Evolutionary conservation across 2,113 vertebrate species (phyloP).

Genomic region (Neopipo cinnamomea): DNA sequence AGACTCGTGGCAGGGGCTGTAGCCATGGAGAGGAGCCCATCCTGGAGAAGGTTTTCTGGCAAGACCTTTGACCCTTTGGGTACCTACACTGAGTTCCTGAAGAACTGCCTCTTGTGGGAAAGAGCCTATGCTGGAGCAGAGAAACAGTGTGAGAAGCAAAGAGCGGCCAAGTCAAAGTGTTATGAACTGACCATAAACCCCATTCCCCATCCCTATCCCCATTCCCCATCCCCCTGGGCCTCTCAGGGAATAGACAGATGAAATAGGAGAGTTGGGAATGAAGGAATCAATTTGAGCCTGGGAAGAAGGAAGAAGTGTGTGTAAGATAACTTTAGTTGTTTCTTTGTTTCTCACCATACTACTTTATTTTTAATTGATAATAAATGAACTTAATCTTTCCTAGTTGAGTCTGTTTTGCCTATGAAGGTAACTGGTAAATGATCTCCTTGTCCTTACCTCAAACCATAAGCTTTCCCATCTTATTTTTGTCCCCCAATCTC

Average conservation of each 20-base stretch:
- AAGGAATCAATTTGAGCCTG: background rate
- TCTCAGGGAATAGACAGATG: background rate
- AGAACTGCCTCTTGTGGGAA: background rate
- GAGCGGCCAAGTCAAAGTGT: accelerated
- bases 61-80: background rate
- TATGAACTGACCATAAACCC: background rate
- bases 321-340: background rate
- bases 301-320: background rate
- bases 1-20: background rate
- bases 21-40: accelerated
- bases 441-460: background rate
- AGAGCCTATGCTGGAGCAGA: background rate
- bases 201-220: background rate
- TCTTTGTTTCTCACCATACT: background rate
- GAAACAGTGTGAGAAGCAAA: background rate
- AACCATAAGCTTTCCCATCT: background rate
- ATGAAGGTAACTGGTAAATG: background rate
- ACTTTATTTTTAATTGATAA: background rate
- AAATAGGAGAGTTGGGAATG: background rate
- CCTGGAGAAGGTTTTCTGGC: background rate
- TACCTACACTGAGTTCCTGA: background rate
- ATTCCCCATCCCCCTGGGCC: background rate
- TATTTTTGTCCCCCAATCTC: background rate
- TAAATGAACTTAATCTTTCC: background rate
- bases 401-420: background rate